A percentile compares a stretch with the other conserved stretches of the same genome.
Evolutionary conservation across 1,140 invertebrate species (phyloP).

Genomic region (Zaprionus africanus): DNA sequence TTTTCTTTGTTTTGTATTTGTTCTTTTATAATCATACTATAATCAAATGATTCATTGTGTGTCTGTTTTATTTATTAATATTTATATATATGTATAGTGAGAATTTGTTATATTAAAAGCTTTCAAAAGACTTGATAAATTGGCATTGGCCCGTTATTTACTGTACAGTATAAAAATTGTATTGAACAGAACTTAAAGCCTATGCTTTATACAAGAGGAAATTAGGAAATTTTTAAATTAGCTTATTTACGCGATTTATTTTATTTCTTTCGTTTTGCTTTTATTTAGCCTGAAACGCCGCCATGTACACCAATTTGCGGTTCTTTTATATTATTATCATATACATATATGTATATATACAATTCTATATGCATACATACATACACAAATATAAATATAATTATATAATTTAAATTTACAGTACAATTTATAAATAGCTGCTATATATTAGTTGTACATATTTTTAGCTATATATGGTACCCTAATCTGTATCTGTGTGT

Average conservation of each 20-base stretch:
- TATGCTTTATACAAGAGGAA: constrained; percentile 63
- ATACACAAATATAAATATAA: constrained; percentile 2
- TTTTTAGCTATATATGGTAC: constrained; percentile 47
- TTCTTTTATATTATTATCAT: constrained; percentile 9
- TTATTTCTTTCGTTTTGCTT: constrained; percentile 2
- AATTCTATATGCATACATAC: constrained; percentile 5
- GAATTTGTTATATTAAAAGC: constrained; percentile 76
- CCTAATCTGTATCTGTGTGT: constrained; percentile 34
- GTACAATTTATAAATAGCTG: constrained; percentile 68
- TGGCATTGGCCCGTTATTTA: constrained; percentile 33
- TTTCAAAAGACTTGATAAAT: constrained; percentile 59
- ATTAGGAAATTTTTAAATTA: constrained; percentile 46
- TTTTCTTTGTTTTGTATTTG: constrained; percentile 23
- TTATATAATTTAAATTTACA: constrained; percentile 51
- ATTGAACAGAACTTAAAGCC: constrained; percentile 52
- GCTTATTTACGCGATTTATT: constrained; percentile 39
- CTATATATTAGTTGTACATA: constrained; percentile 68
- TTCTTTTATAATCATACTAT: constrained; percentile 28
- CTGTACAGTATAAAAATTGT: constrained; percentile 55
- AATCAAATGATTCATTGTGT: constrained; percentile 30
- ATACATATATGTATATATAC: neutral
- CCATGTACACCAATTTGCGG: constrained; percentile 48
- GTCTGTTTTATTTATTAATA: constrained; percentile 24
- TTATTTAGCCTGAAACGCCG: constrained; percentile 34
- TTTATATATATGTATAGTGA: constrained; percentile 66